phyloP scores from a whole-genome alignment of 2,113 vertebrate species.

The Sorex araneus region DNA sequence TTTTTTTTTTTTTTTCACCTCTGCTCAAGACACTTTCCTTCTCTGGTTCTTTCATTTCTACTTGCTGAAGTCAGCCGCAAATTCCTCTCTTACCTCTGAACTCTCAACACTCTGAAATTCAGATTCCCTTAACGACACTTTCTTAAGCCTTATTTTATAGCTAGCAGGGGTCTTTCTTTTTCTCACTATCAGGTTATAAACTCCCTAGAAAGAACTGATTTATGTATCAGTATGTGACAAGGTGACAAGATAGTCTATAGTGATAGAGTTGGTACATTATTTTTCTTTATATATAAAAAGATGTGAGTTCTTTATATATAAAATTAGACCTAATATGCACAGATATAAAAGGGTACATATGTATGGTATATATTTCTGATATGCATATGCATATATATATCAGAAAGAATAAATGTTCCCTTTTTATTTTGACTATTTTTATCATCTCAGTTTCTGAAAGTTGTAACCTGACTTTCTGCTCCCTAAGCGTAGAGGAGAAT shows the following conservation, averaged over 20 bases:
- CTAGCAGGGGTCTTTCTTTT: neutral
- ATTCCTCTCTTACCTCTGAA: neutral
- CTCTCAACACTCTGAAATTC: neutral
- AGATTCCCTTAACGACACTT: neutral
- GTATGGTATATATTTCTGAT: too few relatives aligned
- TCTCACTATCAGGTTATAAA: neutral
- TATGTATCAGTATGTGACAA: slow-evolving; percentile 25
- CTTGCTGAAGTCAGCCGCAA: neutral
- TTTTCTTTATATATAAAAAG: slow-evolving; percentile 14
- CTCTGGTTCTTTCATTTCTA: neutral
- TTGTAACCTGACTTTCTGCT: neutral
- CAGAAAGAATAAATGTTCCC: neutral
- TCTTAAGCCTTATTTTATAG: neutral
- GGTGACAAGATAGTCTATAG: slow-evolving; percentile 22
- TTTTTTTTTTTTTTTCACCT: neutral
- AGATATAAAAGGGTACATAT: too few relatives aligned
- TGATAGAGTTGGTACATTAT: slow-evolving; percentile 36
- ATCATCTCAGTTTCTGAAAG: neutral
- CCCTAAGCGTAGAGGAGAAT: neutral
- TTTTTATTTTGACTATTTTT: neutral
- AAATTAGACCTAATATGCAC: too few relatives aligned
- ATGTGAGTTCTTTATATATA: too few relatives aligned
- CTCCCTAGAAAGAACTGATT: slow-evolving; percentile 9
- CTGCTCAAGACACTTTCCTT: slow-evolving; percentile 7
- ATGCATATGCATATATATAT: too few relatives aligned